Base-by-base conservation (phyloP, 2,888 invertebrate genomes). In the Antheraea assamensis region DNA sequence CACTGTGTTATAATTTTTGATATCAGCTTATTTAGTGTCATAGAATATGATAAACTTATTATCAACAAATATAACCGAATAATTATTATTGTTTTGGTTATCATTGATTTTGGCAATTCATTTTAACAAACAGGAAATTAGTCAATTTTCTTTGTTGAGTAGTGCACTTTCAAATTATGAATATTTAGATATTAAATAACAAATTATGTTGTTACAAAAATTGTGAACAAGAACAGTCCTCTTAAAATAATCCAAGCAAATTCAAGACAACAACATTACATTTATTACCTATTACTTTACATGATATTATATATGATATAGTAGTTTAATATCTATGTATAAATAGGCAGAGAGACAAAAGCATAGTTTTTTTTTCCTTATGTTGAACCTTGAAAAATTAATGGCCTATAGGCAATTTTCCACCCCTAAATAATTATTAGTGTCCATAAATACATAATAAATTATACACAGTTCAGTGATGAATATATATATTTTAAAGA, bases 1-100 rank as follows among this genome's bases (percentile, higher is more conserved):
- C 58, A 58, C 58, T 58, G 58, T 58, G 58, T 58, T 58, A 24
- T 24, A 24, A n/a, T 58, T 58, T 58, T 58, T 58, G n/a, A n/a
- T 52, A 52, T 52, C 17, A 52, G 17, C 21, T 13, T 42, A 10
- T n/a, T n/a, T 42, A 42, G 42, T 5, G 52, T 52, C 19, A 8
- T 5, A 55, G 8, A 55, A 55, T 55, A 55, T 55, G n/a, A n/a
- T 21, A 24, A 58, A 8, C 58, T 13, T 58, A 58, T 2, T 55
- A n/a, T 24, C 55, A 55, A 55, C n/a, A 8, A n/a, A n/a, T 55
- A 24, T 58, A 58, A 58, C 24, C 24, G 10, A 24, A 58, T 24
- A 24, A n/a, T 24, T 58, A 52, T 24, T 58, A 2, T 58, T 58
- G 10, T 58, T 58, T 58, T 58, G 13, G 10, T 58, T 58, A 24